Base-by-base conservation (phyloP, 2,888 invertebrate species). In the Epistrophe eligans region DNA sequence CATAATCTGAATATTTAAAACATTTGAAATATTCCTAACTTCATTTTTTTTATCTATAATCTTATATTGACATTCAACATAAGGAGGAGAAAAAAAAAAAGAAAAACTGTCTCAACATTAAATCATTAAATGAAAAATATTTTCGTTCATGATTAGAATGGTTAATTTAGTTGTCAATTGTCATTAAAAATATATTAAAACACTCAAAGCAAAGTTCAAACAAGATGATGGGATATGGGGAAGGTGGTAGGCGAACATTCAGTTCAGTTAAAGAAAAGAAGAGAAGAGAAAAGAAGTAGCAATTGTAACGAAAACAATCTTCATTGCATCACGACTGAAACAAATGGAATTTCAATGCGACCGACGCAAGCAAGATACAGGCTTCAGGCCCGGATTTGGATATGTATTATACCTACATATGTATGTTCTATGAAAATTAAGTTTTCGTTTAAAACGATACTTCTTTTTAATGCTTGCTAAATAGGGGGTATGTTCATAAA, bases 291-390 rank as follows among this genome's bases (percentile, higher is more conserved):
- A 11, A 50, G 60, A 74, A 57, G 24, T 45, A 55, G 45, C 60
- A 83, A 74, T 64, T 70, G 79, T 55, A 79, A 79, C 28, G 50
- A 76, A 84, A 74, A 79, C 64, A 74, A 70, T 71, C 50, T 57
- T 35, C 74, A 74, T 77, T 79, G 79, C 79, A 79, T 79, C 79
- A 79, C 70, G 48, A 38, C 40, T 60, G 55, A 50, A 32, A 74
- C 57, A 45, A 64, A 74, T 45, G 35, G 15, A 74, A 83, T 79
- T 79, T 70, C 50, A 55, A 84, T 50, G 43, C 72, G 64, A 74
- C 58, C 72, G 64, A 74, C 58, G 24, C 67, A 48, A 32, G 43
- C 60, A 74, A 50, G 35, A 43, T 28, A 8, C 7, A 57, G 32
- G 1, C 28, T 45, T 11, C 62, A 24, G 17, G 58, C 17, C 11